Evolutionary conservation across 2,888 invertebrate genomes (phyloP), one percentile per base, ranked within the genome.

Genomic region (Polymixis lichenea): DNA sequence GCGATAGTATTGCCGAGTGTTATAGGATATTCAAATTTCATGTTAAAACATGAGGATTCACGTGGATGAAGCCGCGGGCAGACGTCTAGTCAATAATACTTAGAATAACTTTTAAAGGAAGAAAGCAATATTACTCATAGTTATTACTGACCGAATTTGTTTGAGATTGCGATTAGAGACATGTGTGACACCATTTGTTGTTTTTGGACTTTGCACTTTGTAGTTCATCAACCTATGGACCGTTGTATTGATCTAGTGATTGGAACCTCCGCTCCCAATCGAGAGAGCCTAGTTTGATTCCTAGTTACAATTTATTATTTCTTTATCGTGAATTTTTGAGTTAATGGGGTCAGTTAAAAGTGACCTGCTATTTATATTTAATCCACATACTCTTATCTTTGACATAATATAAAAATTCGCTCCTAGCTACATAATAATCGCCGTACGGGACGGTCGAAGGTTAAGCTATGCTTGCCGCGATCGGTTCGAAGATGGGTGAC

Each of bases 221-320:
- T 19, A 58, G 84, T 83, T 84, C 71, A 56, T 43, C 55, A 55
- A 65, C 55, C 53, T 65, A 51, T 32, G 17, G 53, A 53, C 62
- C 46, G 51, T 13, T 65, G 61, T 60, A 60, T 78, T 78, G 49
- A 70, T 43, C 28, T 17, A 43, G 38, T 69, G 19, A 9, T 78
- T 55, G 51, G n/a, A 71, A 58, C 28, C 15, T 53, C 53, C 1
- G 13, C 15, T 61, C 2, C 8, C 22, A 1, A 22, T 58, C 62
- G n/a, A 51, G 49, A 22, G 8, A 11, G 22, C 1, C 17, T 28
- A 51, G n/a, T 51, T 65, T n/a, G n/a, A 3, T 60, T 67, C 22
- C 32, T 46, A 43, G 1, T 43, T 9, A 9, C 43, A 43, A 43
- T 43, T 9, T 43, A 43, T 43, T 9, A 43, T 43, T 43, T 43